Percentiles rank a stretch among this genome's conserved stretches.
Evolutionary conservation across 1,140 invertebrate genomes (phyloP).

Genomic region (Penaeus chinensis): DNA sequence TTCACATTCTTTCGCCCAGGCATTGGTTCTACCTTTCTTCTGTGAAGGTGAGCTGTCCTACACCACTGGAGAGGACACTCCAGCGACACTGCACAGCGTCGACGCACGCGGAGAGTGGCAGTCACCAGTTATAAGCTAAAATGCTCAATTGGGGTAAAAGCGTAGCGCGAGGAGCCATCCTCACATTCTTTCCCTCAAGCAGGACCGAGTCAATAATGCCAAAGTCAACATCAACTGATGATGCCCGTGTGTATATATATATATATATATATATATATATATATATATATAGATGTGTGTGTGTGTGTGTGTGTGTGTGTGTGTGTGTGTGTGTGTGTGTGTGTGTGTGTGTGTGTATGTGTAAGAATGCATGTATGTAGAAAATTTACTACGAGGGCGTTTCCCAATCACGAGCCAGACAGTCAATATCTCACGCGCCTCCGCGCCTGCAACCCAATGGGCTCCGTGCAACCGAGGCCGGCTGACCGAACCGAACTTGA

Average conservation of each 20-base stretch:
- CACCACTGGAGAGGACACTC: too few relatives aligned
- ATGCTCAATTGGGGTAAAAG: too few relatives aligned
- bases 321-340: not conserved
- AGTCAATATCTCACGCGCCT: not conserved
- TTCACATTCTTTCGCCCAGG: too few relatives aligned
- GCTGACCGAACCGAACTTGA: not conserved
- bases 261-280: constrained; percentile 24
- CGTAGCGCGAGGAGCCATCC: too few relatives aligned
- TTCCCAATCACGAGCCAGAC: not conserved
- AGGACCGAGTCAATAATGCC: too few relatives aligned
- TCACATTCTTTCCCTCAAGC: too few relatives aligned
- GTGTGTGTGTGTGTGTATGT: constrained; percentile 22
- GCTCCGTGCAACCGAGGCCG: not conserved
- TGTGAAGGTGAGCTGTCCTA: too few relatives aligned
- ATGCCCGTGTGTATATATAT: constrained; percentile 7
- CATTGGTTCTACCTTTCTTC: too few relatives aligned
- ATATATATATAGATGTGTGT: not conserved
- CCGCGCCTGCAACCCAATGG: not conserved
- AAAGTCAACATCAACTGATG: not conserved
- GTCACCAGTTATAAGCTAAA: too few relatives aligned
- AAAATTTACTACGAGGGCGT: not conserved
- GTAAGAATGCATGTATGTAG: not conserved
- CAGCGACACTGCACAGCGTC: too few relatives aligned
- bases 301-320: not conserved
- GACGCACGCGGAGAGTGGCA: too few relatives aligned